Evolutionary conservation across 2,797 vertebrate genomes (phyloP).

Genomic region (Hemibagrus guttatus): DNA sequence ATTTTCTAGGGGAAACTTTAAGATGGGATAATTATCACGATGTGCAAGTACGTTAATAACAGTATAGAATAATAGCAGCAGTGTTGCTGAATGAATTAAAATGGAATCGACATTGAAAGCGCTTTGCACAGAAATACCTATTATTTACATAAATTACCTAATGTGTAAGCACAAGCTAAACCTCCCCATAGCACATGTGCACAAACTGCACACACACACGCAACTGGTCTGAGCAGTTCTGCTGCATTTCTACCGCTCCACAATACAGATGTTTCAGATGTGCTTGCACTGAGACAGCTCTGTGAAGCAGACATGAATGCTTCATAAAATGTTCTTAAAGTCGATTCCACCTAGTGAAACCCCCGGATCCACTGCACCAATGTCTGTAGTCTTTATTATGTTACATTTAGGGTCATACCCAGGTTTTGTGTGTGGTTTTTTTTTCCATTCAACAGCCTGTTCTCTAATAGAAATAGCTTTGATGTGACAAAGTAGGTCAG

Average conservation of each 20-base stretch:
- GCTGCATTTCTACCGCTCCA: background rate
- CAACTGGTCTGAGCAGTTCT: background rate
- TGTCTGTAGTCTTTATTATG: background rate
- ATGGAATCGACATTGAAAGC: background rate
- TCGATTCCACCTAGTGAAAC: too few relatives aligned
- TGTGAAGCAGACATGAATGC: background rate
- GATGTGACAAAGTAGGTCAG: background rate
- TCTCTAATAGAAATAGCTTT: background rate
- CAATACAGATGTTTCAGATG: background rate
- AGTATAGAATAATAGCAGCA: background rate
- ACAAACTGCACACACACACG: background rate
- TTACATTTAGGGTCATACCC: background rate
- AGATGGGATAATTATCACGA: background rate
- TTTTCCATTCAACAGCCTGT: too few relatives aligned
- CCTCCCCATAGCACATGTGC: background rate
- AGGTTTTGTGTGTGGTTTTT: background rate
- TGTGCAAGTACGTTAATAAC: too few relatives aligned
- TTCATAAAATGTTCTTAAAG: background rate
- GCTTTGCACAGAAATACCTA: background rate
- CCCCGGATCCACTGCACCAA: too few relatives aligned
- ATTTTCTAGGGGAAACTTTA: background rate
- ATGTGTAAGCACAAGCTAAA: background rate
- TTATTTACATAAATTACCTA: background rate
- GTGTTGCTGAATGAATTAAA: background rate
- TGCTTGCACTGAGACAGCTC: background rate